phyloP scores from a whole-genome alignment of 2,797 vertebrate genomes.

The Crenuchus spilurus region DNA sequence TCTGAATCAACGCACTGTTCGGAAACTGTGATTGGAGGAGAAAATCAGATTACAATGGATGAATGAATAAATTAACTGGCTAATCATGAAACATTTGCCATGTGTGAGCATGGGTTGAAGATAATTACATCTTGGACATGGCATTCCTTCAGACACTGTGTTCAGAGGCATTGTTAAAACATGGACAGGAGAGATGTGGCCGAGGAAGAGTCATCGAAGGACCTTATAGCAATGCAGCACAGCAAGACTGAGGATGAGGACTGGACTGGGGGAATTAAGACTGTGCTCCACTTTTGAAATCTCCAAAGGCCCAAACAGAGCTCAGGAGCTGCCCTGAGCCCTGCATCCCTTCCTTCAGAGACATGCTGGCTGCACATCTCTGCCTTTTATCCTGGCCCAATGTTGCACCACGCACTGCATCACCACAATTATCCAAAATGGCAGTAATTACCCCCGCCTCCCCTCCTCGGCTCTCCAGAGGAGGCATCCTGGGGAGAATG shows the following conservation, averaged over 20 bases:
- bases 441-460: slow-evolving; percentile 61
- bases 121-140: slow-evolving; percentile 21
- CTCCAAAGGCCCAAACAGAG: slow-evolving; percentile 27
- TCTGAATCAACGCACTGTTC: background rate
- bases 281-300: slow-evolving; percentile 12
- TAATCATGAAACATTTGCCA: slow-evolving; percentile 36
- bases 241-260: slow-evolving; percentile 8
- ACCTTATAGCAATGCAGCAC: background rate
- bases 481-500: slow-evolving; percentile 58
- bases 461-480: slow-evolving; percentile 46
- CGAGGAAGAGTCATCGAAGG: background rate
- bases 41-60: slow-evolving; percentile 31
- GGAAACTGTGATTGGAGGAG: slow-evolving; percentile 25
- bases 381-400: slow-evolving; percentile 53
- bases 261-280: slow-evolving; percentile 20
- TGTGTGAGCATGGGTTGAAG: slow-evolving; percentile 22
- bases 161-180: background rate
- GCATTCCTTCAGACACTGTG: slow-evolving; percentile 3
- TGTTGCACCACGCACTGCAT: slow-evolving; percentile 50
- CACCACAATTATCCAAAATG: slow-evolving; percentile 63
- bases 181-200: background rate
- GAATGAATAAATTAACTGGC: slow-evolving; percentile 29
- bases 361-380: slow-evolving; percentile 23
- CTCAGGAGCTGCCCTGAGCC: slow-evolving; percentile 16
- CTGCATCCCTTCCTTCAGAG: slow-evolving; percentile 13